A percentile compares a stretch with the other conserved stretches of the same genome.
phyloP scores from a whole-genome alignment of 2,888 invertebrate genomes.

The Lycia hirtaria region DNA sequence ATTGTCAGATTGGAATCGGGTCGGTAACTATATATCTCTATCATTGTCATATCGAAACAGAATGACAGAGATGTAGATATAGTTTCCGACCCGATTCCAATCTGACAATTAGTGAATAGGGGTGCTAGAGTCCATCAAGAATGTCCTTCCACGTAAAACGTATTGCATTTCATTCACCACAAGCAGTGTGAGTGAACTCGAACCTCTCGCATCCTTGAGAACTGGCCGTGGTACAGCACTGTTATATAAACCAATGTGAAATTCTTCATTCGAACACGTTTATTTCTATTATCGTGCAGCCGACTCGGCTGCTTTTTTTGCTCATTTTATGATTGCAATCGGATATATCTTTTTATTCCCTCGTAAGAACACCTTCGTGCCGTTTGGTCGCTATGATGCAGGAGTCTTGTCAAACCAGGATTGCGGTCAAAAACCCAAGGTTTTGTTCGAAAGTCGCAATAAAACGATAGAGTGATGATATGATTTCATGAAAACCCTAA shows the following conservation, averaged over 20 bases:
- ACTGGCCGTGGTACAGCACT: constrained; percentile 66
- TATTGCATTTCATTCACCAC: constrained; percentile 75
- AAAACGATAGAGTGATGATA: too few species aligned
- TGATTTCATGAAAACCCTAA: too few species aligned
- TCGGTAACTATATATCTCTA: too few species aligned
- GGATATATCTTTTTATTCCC: constrained; percentile 39
- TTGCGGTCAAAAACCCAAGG: too few species aligned
- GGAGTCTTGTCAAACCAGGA: too few species aligned
- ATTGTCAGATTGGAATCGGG: too few species aligned
- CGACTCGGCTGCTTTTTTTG: constrained; percentile 19
- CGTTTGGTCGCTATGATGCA: constrained; percentile 26
- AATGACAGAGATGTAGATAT: too few species aligned
- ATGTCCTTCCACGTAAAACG: constrained; percentile 44
- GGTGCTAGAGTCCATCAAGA: constrained; percentile 38
- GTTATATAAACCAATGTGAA: constrained; percentile 60
- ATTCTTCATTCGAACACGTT: constrained; percentile 48
- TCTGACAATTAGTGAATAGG: too few species aligned
- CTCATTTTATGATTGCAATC: constrained; percentile 39
- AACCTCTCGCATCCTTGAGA: constrained; percentile 73
- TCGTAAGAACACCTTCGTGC: constrained; percentile 22
- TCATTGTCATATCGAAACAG: too few species aligned
- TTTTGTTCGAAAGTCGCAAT: too few species aligned
- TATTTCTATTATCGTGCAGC: constrained; percentile 41
- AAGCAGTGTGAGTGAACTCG: constrained; percentile 76
- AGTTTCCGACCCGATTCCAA: too few species aligned